Evolutionary conservation across 1,140 invertebrate genomes (phyloP).

Genomic region (Heliconius nattereri): DNA sequence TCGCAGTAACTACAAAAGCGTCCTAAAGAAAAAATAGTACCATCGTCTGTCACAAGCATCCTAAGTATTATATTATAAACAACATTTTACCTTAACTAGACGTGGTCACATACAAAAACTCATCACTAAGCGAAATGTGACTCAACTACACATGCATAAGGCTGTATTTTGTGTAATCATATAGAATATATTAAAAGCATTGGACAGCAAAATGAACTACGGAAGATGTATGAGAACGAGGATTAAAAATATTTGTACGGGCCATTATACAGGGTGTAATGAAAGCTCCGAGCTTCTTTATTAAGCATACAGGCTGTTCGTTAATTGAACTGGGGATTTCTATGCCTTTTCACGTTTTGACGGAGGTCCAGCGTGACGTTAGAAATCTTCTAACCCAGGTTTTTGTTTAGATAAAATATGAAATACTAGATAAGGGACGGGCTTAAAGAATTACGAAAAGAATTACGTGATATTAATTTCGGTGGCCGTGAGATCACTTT

Average conservation of each 20-base stretch:
- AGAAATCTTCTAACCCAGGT: conserved; percentile 4
- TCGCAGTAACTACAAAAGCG: neutral
- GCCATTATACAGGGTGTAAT: conserved; percentile 78
- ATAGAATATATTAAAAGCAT: conserved; percentile 64
- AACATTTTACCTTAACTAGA: conserved; percentile 33
- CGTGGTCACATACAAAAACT: conserved; percentile 29
- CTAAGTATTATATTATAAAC: conserved; percentile 20
- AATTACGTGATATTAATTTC: neutral
- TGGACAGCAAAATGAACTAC: conserved; percentile 76
- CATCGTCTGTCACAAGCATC: neutral
- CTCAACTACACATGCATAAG: conserved; percentile 29
- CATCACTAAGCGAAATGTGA: conserved; percentile 33
- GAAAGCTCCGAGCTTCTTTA: conserved; percentile 72
- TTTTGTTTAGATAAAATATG: conserved; percentile 10
- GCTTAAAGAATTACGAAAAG: neutral
- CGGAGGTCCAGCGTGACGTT: conserved; percentile 53
- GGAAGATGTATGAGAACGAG: conserved; percentile 75
- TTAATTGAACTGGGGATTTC: conserved; percentile 72
- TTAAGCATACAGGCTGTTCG: conserved; percentile 70
- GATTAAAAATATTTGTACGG: conserved; percentile 80
- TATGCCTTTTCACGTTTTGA: conserved; percentile 67
- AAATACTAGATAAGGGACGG: conserved; percentile 9
- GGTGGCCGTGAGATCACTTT: neutral
- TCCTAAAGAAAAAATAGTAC: neutral
- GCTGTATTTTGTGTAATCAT: conserved; percentile 40